These are phyloP conservation scores for Notothenia coriiceps DNA, from an alignment of 2,113 vertebrate species.

Conservation along the genomic window DNA sequence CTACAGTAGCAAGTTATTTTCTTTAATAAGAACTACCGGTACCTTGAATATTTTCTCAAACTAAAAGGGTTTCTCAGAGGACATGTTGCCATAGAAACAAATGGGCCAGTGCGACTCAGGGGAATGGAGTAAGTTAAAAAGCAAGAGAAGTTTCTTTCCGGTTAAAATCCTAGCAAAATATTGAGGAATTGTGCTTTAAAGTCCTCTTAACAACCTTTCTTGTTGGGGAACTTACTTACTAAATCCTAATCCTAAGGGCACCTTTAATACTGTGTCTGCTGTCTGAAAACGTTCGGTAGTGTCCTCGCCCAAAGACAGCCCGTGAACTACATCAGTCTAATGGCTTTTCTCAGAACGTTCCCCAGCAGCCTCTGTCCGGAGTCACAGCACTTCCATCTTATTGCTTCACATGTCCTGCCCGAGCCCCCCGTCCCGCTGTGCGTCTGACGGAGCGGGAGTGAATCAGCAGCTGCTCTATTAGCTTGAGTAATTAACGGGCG, in stretches of 20 bases:
- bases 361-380: conserved; percentile 21
- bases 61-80: conserved; percentile 35
- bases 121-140: conserved; percentile 4
- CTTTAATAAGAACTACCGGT: conserved; percentile 16
- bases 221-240: neutral
- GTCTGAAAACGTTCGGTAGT: conserved; percentile 14
- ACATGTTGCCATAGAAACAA: conserved; percentile 59
- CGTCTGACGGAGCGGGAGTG: conserved; percentile 44
- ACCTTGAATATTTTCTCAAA: conserved; percentile 6
- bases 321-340: conserved; percentile 22
- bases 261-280: neutral
- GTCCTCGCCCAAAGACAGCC: conserved; percentile 24
- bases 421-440: conserved; percentile 42
- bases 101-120: conserved; percentile 17
- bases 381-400: conserved; percentile 46
- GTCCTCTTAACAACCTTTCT: neutral
- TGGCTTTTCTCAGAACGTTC: conserved; percentile 41
- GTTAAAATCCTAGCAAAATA: conserved; percentile 29
- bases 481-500: conserved; percentile 61
- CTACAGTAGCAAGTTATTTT: neutral
- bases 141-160: conserved; percentile 18
- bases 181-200: conserved; percentile 6
- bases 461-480: conserved; percentile 72
- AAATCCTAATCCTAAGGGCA: neutral
- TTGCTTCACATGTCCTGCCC: conserved; percentile 49